phyloP scores from a whole-genome alignment of 2,113 vertebrate species.

The Pseudorasbora parva region DNA sequence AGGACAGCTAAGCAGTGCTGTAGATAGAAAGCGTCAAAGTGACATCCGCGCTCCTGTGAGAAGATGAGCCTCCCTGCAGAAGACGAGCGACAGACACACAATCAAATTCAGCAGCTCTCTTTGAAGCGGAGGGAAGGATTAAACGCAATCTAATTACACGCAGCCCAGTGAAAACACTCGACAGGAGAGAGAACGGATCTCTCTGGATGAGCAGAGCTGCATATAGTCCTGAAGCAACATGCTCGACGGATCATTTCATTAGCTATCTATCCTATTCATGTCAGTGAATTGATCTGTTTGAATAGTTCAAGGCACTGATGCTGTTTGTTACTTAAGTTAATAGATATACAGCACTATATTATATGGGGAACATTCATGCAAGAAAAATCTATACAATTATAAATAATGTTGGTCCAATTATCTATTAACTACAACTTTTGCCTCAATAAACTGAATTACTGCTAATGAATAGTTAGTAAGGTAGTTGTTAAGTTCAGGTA shows the following conservation, averaged over 20 bases:
- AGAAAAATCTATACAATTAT: no score
- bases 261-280: background rate
- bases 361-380: no score
- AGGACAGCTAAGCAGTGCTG: background rate
- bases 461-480: no score
- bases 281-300: background rate
- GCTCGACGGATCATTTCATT: background rate
- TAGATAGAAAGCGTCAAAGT: conserved; percentile 14
- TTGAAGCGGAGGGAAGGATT: conserved; percentile 70
- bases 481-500: no score
- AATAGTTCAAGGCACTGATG: background rate
- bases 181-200: conserved; percentile 62
- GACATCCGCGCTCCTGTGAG: background rate
- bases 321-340: no score
- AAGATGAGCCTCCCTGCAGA: conserved; percentile 53
- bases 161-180: conserved; percentile 71
- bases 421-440: no score
- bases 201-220: background rate
- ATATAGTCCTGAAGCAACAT: conserved; percentile 13
- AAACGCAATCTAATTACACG: conserved; percentile 75
- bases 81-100: conserved; percentile 69
- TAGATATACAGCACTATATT: no score
- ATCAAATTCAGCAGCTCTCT: conserved; percentile 74
- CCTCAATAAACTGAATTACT: no score
- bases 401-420: no score